Conservation (phyloP, 2,797 vertebrate genomes). For the Gastrophryne carolinensis region DNA sequence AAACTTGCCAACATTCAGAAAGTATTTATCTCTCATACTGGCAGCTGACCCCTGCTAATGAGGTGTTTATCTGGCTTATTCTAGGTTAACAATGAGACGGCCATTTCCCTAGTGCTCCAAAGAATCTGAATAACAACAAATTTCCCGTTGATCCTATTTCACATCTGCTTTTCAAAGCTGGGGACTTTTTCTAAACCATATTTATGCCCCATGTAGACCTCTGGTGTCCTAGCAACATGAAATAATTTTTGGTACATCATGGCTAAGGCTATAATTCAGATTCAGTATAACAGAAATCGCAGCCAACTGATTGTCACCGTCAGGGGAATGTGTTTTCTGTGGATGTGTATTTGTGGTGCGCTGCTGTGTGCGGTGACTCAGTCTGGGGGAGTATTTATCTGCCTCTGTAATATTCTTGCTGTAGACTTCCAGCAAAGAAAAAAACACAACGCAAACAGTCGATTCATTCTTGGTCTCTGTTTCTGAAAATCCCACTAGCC, state of each 20-base stretch:
- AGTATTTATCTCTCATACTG: not conserved
- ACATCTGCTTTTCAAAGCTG: not conserved
- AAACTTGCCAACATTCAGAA: not conserved
- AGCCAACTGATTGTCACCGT: not conserved
- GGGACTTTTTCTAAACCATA: not conserved
- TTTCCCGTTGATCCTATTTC: not conserved
- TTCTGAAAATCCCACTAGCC: not conserved
- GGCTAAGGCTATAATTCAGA: not conserved
- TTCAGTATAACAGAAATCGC: not conserved
- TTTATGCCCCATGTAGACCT: not conserved
- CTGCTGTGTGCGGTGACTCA: not conserved
- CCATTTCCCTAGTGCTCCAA: not conserved
- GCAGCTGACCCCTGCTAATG: not conserved
- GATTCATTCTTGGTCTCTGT: not conserved
- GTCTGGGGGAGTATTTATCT: conserved; percentile 33
- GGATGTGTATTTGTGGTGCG: not conserved
- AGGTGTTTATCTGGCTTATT: not conserved
- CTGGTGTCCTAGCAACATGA: not conserved
- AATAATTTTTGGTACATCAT: not conserved
- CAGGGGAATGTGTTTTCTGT: not conserved
- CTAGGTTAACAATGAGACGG: not conserved
- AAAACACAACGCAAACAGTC: not conserved
- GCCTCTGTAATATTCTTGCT: not conserved
- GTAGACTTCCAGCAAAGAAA: not conserved
- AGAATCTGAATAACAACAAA: not conserved